Evolutionary conservation across 2,888 invertebrate genomes (phyloP).

Genomic region (Pristionchus maxplancki): DNA sequence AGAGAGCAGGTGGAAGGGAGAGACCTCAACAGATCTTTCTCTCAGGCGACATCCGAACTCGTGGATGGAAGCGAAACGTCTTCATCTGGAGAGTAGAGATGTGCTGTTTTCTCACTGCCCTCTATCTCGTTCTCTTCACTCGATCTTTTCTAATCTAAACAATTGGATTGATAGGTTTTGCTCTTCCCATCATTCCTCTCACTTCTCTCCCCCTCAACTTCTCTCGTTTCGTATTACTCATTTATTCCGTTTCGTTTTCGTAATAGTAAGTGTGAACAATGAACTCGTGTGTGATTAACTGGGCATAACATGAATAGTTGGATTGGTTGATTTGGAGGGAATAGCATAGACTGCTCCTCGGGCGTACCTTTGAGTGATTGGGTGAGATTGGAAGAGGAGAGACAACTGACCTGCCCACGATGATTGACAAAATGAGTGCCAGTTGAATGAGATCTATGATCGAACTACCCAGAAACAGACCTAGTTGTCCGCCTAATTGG

Average conservation of each 20-base stretch:
- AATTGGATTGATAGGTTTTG: not conserved
- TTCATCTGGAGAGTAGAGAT: conserved; percentile 42
- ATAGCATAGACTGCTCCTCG: not conserved
- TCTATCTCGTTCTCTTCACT: conserved; percentile 47
- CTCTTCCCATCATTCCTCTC: not conserved
- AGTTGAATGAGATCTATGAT: conserved; percentile 59
- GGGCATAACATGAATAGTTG: conserved; percentile 1
- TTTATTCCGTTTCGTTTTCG: not conserved
- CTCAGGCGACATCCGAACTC: conserved; percentile 38
- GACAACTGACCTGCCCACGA: conserved; percentile 47
- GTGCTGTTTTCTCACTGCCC: conserved; percentile 8
- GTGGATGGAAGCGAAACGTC: conserved; percentile 53
- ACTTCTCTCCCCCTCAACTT: not conserved
- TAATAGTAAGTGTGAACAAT: not conserved
- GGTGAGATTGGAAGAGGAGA: not conserved
- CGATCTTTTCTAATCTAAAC: conserved; percentile 42
- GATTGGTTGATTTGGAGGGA: not conserved
- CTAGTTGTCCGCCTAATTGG: conserved; percentile 53
- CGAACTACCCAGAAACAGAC: conserved; percentile 59
- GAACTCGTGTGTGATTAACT: not conserved
- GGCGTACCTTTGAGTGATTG: conserved; percentile 20
- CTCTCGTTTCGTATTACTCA: not conserved
- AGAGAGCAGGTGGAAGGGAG: not conserved
- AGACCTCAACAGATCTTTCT: not conserved
- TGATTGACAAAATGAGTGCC: conserved; percentile 56